Evolutionary conservation across 23 tunicate species (phyloP).

Genomic region (Phallusia fumigata): DNA sequence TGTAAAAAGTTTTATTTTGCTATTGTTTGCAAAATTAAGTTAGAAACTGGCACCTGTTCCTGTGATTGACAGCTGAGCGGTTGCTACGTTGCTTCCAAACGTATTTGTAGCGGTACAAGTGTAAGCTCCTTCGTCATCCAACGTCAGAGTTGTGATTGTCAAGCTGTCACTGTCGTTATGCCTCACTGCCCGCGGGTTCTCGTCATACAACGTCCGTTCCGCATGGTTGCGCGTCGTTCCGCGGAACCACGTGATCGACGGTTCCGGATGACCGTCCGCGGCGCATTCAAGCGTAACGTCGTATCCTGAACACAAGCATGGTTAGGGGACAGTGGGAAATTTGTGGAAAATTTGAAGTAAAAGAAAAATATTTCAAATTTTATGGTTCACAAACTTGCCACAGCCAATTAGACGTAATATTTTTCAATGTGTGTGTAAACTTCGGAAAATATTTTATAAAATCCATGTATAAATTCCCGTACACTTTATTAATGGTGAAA

Average conservation of each 20-base stretch:
- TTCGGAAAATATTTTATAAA: too few species aligned
- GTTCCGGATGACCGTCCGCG: slow-evolving; percentile 87
- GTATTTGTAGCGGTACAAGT: slow-evolving; percentile 70
- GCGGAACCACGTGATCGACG: slow-evolving; percentile 58
- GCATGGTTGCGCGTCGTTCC: slow-evolving; percentile 14
- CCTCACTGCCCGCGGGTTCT: not conserved
- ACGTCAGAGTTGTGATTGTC: slow-evolving; percentile 19
- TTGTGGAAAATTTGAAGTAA: too few species aligned
- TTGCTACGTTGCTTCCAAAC: slow-evolving; percentile 53
- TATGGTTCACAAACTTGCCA: too few species aligned
- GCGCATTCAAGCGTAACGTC: slow-evolving; percentile 52
- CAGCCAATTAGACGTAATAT: too few species aligned
- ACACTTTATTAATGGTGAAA: too few species aligned
- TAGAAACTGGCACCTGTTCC: slow-evolving; percentile 57
- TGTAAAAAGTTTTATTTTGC: not conserved
- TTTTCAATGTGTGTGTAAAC: too few species aligned
- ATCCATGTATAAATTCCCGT: too few species aligned
- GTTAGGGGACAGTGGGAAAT: too few species aligned
- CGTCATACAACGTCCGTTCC: not conserved
- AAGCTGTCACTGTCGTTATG: not conserved
- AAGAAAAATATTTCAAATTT: too few species aligned
- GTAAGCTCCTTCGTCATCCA: slow-evolving; percentile 80
- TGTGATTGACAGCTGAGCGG: slow-evolving; percentile 66
- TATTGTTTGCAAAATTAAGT: not conserved
- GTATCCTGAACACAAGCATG: slow-evolving; percentile 33